Evolutionary conservation across 2,797 vertebrate genomes (phyloP).

Genomic region (Varecia variegata): DNA sequence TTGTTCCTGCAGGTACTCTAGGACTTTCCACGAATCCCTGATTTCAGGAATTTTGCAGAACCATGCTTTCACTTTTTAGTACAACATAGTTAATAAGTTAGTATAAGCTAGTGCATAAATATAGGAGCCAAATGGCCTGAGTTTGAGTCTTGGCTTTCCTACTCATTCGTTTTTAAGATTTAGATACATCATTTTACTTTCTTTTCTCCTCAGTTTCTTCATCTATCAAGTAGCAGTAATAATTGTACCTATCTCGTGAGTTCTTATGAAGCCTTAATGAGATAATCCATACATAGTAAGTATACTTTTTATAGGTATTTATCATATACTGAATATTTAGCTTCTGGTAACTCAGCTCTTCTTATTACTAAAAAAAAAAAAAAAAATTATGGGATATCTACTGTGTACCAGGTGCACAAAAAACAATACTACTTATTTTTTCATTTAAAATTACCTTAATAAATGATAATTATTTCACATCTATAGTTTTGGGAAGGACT

Average conservation of each 20-base stretch:
- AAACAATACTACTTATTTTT: background rate
- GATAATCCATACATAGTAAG: background rate
- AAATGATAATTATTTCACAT: background rate
- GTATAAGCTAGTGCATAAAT: background rate
- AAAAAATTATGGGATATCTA: background rate
- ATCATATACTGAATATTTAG: background rate
- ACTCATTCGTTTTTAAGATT: background rate
- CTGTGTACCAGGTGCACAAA: rapidly evolving
- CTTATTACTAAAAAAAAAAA: background rate
- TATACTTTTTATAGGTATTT: background rate
- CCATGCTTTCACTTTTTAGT: background rate
- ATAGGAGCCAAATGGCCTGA: background rate
- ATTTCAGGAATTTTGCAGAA: background rate
- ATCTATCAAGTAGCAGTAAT: background rate
- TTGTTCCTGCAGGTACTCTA: background rate
- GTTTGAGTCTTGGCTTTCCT: background rate
- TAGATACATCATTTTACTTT: background rate
- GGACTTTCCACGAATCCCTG: background rate
- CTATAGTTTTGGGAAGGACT: background rate
- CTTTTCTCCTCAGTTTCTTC: background rate
- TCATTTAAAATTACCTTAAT: background rate
- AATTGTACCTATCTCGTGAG: background rate
- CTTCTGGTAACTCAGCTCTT: background rate
- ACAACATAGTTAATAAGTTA: background rate
- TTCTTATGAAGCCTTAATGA: background rate